A percentile compares a stretch with the other conserved stretches of the same genome.
These are phyloP conservation scores for Drosophila rufa DNA, from an alignment of 1,140 invertebrate species.

Conservation along the genomic window DNA sequence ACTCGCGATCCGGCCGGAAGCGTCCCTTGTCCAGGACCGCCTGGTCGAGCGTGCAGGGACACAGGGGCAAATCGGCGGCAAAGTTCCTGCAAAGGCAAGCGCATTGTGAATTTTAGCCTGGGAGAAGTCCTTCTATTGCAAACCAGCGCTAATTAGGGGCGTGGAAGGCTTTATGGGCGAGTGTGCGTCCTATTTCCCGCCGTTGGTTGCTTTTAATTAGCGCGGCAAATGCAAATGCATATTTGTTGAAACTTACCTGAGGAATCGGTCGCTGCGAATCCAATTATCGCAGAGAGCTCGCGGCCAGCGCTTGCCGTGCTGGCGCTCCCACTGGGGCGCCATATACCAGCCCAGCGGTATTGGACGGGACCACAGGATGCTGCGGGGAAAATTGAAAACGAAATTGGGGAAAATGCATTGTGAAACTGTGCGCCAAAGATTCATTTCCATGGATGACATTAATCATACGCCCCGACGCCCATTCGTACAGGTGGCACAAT, in stretches of 20 bases:
- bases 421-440: constrained; percentile 14
- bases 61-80: constrained; percentile 93
- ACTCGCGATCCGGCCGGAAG: constrained; percentile 95
- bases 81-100: constrained; percentile 90
- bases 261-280: constrained; percentile 93
- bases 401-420: constrained; percentile 15
- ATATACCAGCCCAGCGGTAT: constrained; percentile 98
- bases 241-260: constrained; percentile 81
- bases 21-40: constrained; percentile 96
- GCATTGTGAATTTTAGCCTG: not conserved
- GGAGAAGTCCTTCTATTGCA: constrained; percentile 12
- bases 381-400: constrained; percentile 80
- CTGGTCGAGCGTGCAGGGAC: constrained; percentile 96
- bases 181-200: constrained; percentile 14
- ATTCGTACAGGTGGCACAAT: constrained; percentile 17
- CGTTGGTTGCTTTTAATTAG: constrained; percentile 69
- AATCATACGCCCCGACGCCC: constrained; percentile 29
- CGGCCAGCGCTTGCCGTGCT: constrained; percentile 92
- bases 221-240: constrained; percentile 57
- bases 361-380: constrained; percentile 94
- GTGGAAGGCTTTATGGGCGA: not conserved
- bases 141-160: constrained; percentile 48
- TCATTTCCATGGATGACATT: constrained; percentile 16
- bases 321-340: constrained; percentile 92
- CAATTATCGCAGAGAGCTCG: constrained; percentile 93